Evolutionary conservation across 2,113 vertebrate species (phyloP).

Genomic region (Kryptolebias marmoratus): DNA sequence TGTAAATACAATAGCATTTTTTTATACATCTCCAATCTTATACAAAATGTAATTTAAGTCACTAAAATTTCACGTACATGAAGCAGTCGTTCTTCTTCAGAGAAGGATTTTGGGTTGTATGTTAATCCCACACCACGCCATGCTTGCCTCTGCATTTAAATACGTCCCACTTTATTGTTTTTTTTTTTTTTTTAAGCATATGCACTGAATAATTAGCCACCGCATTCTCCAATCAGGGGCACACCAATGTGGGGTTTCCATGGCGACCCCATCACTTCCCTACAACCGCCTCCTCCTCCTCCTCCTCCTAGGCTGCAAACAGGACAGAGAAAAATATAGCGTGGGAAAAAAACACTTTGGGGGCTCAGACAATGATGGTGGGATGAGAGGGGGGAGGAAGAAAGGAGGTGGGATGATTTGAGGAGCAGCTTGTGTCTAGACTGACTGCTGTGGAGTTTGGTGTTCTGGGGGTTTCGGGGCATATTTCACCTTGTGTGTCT

Average conservation of each 20-base stretch:
- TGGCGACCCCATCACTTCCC: slow-evolving; percentile 71
- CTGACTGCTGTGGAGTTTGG: slow-evolving; percentile 60
- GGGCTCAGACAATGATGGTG: slow-evolving; percentile 70
- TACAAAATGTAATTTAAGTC: neutral
- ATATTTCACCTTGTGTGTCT: slow-evolving; percentile 49
- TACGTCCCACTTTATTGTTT: slow-evolving; percentile 79
- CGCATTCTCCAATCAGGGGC: slow-evolving; percentile 76
- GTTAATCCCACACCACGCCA: slow-evolving; percentile 67
- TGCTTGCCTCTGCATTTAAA: slow-evolving; percentile 76
- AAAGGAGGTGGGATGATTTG: slow-evolving; percentile 34
- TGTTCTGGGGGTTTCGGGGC: slow-evolving; percentile 35
- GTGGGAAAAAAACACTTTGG: slow-evolving; percentile 76
- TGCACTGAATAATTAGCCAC: slow-evolving; percentile 80
- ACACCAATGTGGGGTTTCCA: slow-evolving; percentile 77
- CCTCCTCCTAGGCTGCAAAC: slow-evolving; percentile 59
- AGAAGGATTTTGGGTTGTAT: slow-evolving; percentile 51
- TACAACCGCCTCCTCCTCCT: slow-evolving; percentile 30
- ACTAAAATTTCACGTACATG: slow-evolving; percentile 1
- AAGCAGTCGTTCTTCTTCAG: slow-evolving; percentile 40
- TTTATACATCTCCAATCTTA: neutral
- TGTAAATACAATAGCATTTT: neutral
- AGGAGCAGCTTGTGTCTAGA: slow-evolving; percentile 70
- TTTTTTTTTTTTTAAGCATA: slow-evolving; percentile 79
- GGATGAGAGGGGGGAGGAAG: slow-evolving; percentile 14
- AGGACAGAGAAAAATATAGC: slow-evolving; percentile 76